Evolutionary conservation across 1,140 invertebrate species (phyloP).

Genomic region (Pollicipes pollicipes): DNA sequence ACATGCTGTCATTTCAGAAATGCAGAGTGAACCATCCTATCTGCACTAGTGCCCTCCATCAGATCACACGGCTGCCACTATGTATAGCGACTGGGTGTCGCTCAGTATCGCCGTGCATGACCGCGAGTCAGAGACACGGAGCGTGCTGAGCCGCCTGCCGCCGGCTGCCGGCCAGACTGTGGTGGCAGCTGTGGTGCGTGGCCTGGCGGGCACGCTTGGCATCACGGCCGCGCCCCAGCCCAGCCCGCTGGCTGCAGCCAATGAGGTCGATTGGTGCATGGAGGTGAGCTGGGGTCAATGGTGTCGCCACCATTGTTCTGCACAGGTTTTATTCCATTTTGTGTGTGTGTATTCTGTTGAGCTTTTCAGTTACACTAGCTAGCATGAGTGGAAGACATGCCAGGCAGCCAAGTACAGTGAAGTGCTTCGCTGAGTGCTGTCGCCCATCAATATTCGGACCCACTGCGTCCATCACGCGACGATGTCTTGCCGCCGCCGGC

Average conservation of each 20-base stretch:
- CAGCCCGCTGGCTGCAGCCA: slow-evolving; percentile 25
- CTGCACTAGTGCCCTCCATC: too few species aligned
- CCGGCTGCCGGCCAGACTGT: slow-evolving; percentile 19
- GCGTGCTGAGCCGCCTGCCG: slow-evolving; percentile 19
- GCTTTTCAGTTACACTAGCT: not conserved
- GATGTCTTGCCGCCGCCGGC: too few species aligned
- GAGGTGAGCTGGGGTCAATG: slow-evolving; percentile 27
- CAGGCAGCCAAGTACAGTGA: not conserved
- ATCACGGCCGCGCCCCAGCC: slow-evolving; percentile 17
- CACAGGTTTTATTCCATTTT: not conserved
- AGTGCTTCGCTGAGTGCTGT: not conserved
- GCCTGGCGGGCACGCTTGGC: slow-evolving; percentile 19
- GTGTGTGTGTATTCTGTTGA: not conserved
- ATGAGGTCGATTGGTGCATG: slow-evolving; percentile 37
- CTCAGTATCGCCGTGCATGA: not conserved
- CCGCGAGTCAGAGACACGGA: not conserved
- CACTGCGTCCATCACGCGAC: not conserved
- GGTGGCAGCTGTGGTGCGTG: slow-evolving; percentile 19
- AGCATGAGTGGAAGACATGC: not conserved
- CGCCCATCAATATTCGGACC: not conserved
- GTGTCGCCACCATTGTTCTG: not conserved
- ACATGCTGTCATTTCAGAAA: too few species aligned
- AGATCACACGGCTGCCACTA: not conserved
- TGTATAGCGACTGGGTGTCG: not conserved
- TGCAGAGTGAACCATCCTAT: too few species aligned